These are phyloP conservation scores for Amphipoea oculea DNA, from an alignment of 2,888 invertebrate species.

Conservation along the genomic window DNA sequence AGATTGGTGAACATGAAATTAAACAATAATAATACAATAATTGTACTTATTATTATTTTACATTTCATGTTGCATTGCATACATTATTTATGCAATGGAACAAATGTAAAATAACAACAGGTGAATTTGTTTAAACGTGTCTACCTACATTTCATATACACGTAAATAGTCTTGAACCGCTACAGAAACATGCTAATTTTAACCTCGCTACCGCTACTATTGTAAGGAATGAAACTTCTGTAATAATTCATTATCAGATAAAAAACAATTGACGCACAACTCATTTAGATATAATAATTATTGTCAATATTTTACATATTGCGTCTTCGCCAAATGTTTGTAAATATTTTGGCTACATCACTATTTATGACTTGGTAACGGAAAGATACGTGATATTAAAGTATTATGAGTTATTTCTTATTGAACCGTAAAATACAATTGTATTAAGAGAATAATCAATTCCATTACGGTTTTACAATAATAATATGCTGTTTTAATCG, in stretches of 20 bases:
- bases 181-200: background rate
- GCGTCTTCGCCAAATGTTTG: conserved; percentile 48
- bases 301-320: conserved; percentile 16
- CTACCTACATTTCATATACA: too few relatives aligned
- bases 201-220: background rate
- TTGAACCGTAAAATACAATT: background rate
- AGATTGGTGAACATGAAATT: background rate
- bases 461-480: background rate
- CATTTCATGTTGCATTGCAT: too few relatives aligned
- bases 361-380: conserved; percentile 1
- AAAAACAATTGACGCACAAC: conserved; percentile 16
- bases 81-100: background rate
- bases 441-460: background rate
- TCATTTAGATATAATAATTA: conserved; percentile 26
- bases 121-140: background rate
- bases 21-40: background rate
- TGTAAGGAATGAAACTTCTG: conserved; percentile 24
- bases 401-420: background rate
- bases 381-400: conserved; percentile 15
- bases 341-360: conserved; percentile 32
- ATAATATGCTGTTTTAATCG: background rate
- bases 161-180: background rate
- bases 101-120: background rate
- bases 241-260: conserved; percentile 2
- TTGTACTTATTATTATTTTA: too few relatives aligned